Conservation (phyloP, 2,888 invertebrate genomes). For the Lepetodrilus schrolli region DNA sequence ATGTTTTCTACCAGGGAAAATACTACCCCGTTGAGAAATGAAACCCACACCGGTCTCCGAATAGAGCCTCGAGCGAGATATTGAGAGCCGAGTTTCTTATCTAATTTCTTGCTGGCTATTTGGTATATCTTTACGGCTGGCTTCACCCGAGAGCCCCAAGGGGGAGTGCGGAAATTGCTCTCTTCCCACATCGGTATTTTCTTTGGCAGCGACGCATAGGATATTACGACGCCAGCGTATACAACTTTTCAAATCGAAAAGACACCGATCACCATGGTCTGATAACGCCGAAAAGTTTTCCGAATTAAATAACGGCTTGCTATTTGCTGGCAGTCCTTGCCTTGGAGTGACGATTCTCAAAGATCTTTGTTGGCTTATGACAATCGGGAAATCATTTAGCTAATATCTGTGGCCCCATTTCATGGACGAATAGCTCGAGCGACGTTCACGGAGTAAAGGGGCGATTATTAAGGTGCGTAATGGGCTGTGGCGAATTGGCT, state of each 20-base stretch:
- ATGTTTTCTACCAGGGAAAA: neutral
- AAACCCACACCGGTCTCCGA: neutral
- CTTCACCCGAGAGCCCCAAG: neutral
- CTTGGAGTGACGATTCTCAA: no score
- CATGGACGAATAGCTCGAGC: neutral
- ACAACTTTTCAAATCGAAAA: no score
- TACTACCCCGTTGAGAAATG: conserved; percentile 10
- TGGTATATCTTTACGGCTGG: conserved; percentile 2
- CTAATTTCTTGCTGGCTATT: conserved; percentile 24
- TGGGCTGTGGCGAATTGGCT: conserved; percentile 9
- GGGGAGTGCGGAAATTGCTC: conserved; percentile 16
- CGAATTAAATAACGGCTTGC: no score
- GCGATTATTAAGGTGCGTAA: neutral
- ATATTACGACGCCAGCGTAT: neutral
- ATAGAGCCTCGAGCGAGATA: neutral
- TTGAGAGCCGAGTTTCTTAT: conserved; percentile 3
- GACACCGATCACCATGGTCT: no score
- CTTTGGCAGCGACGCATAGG: neutral
- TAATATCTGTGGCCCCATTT: neutral
- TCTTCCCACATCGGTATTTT: conserved; percentile 14
- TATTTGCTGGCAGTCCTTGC: no score
- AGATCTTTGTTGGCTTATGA: neutral
- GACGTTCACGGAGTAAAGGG: neutral
- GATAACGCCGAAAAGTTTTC: no score
- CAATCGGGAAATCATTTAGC: neutral